A percentile compares a stretch with the other conserved stretches of the same genome.
These are phyloP conservation scores for Nephrotoma guestfalica DNA, from an alignment of 2,888 invertebrate species.

Conservation along the genomic window DNA sequence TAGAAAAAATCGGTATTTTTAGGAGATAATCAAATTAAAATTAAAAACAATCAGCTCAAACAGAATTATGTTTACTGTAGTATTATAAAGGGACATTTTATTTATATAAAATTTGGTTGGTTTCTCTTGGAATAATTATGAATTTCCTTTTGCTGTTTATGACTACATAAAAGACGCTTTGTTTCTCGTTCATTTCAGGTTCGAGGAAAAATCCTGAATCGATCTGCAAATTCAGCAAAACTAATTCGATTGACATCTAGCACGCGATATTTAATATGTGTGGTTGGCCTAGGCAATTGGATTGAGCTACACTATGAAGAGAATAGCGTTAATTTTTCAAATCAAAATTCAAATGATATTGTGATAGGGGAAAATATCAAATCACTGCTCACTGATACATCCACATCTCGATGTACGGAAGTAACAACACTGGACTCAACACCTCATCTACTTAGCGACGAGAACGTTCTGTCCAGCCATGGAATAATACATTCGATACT, in stretches of 20 bases:
- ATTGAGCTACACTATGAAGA: constrained; percentile 19
- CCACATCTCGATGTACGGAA: constrained; percentile 61
- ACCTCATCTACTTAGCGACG: constrained; percentile 41
- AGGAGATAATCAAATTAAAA: neutral
- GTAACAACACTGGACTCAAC: constrained; percentile 60
- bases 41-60: neutral
- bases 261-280: constrained; percentile 73
- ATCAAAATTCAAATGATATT: constrained; percentile 39
- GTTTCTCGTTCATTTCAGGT: constrained; percentile 38
- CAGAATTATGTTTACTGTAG: neutral
- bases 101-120: neutral
- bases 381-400: constrained; percentile 48
- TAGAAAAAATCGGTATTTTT: neutral
- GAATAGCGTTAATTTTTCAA: neutral
- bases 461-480: constrained; percentile 44
- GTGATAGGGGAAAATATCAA: constrained; percentile 40
- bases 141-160: neutral
- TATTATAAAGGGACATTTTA: neutral
- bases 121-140: neutral
- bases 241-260: constrained; percentile 62
- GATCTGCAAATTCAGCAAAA: constrained; percentile 56
- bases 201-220: constrained; percentile 59
- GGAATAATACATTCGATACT: constrained; percentile 62
- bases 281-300: constrained; percentile 73
- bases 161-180: neutral